Conservation (phyloP, 2,113 vertebrate species). For the human (Homo sapiens) region GRCh38 chr11:80059501-80060000, state of each 20-base stretch:
- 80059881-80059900: background rate
- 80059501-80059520: slow-evolving; percentile 24
- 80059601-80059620: background rate
- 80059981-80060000: too few species aligned
- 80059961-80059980: background rate
- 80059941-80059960: background rate
- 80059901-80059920: background rate
- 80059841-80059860: background rate
- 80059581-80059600: background rate
- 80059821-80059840: background rate
- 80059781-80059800: background rate
- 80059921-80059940: background rate
- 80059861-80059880: too few species aligned
- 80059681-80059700: background rate
- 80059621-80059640: background rate
- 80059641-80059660: background rate
- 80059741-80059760: background rate
- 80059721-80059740: background rate
- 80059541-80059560: slow-evolving; percentile 39
- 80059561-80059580: background rate
- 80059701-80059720: background rate
- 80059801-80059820: background rate
- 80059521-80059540: slow-evolving; percentile 31
- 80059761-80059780: background rate
- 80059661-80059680: background rate